Evolutionary conservation across 1,140 invertebrate genomes (phyloP).

Genomic region (Panagrolaimus sp.): DNA sequence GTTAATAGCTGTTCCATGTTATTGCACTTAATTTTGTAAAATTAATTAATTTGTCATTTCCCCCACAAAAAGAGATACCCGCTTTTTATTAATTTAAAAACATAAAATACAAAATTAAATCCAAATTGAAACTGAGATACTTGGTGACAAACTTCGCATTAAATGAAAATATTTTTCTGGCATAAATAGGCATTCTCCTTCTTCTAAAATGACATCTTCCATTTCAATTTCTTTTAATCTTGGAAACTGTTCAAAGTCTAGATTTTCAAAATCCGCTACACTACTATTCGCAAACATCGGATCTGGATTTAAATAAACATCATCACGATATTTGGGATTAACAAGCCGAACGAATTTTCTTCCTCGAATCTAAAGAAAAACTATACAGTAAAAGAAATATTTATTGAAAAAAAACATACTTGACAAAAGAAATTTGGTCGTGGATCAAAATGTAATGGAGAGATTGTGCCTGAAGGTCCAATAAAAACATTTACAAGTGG

Average conservation of each 20-base stretch:
- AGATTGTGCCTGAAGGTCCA: slow-evolving; percentile 86
- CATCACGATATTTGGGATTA: slow-evolving; percentile 22
- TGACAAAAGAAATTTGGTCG: slow-evolving; percentile 77
- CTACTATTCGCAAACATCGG: slow-evolving; percentile 12
- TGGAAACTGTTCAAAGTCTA: slow-evolving; percentile 43
- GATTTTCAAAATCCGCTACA: slow-evolving; percentile 43
- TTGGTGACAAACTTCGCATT: background rate
- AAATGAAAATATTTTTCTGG: slow-evolving; percentile 41
- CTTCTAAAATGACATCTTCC: slow-evolving; percentile 42
- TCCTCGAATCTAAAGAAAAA: slow-evolving; percentile 33
- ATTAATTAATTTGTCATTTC: too few species aligned
- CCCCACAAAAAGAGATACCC: too few species aligned
- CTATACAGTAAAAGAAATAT: background rate
- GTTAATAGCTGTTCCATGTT: too few species aligned
- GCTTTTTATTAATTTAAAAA: too few species aligned
- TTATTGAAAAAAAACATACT: slow-evolving; percentile 45
- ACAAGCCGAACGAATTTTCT: slow-evolving; percentile 50
- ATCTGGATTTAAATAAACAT: slow-evolving; percentile 39
- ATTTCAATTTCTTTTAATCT: slow-evolving; percentile 32
- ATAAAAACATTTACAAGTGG: slow-evolving; percentile 89
- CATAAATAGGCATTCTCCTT: slow-evolving; percentile 46
- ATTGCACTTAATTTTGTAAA: too few species aligned
- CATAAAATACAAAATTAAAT: background rate
- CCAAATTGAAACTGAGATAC: background rate
- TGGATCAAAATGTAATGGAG: slow-evolving; percentile 88